phyloP scores from a whole-genome alignment of 2,888 invertebrate species.

The Meta bourneti region DNA sequence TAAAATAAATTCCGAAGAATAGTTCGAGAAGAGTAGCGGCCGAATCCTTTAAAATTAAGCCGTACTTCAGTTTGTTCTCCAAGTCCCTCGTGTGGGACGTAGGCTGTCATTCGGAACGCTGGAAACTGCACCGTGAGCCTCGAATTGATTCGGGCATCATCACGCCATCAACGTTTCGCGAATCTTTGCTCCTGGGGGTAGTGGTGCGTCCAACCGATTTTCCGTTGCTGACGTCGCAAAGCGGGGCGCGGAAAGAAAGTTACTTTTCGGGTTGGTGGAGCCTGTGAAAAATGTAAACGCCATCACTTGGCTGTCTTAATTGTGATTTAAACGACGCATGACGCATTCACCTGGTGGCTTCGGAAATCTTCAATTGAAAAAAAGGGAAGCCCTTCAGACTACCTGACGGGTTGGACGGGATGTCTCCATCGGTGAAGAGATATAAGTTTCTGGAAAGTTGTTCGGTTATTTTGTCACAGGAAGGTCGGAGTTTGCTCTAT shows the following conservation, averaged over 20 bases:
- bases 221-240: slow-evolving; percentile 13
- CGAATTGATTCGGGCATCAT: slow-evolving; percentile 58
- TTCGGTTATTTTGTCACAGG: no score
- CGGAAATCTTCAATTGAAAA: neutral
- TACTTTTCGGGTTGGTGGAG: slow-evolving; percentile 23
- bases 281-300: slow-evolving; percentile 20
- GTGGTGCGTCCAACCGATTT: slow-evolving; percentile 58
- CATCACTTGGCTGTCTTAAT: slow-evolving; percentile 42
- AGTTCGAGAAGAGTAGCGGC: no score
- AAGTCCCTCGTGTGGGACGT: neutral
- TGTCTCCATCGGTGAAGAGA: no score
- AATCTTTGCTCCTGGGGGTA: slow-evolving; percentile 34
- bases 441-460: no score
- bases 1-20: no score
- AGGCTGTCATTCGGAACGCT: neutral
- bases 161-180: neutral
- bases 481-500: no score
- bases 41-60: neutral
- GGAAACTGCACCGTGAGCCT: neutral
- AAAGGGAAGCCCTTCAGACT: neutral
- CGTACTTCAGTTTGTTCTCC: neutral
- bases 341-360: neutral
- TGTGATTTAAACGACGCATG: slow-evolving; percentile 38
- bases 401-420: no score
- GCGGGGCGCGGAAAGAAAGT: slow-evolving; percentile 24